Percentiles rank a stretch among this genome's conserved stretches.
Evolutionary conservation across 2,888 invertebrate species (phyloP).

Genomic region (Melinopterus prodromus): DNA sequence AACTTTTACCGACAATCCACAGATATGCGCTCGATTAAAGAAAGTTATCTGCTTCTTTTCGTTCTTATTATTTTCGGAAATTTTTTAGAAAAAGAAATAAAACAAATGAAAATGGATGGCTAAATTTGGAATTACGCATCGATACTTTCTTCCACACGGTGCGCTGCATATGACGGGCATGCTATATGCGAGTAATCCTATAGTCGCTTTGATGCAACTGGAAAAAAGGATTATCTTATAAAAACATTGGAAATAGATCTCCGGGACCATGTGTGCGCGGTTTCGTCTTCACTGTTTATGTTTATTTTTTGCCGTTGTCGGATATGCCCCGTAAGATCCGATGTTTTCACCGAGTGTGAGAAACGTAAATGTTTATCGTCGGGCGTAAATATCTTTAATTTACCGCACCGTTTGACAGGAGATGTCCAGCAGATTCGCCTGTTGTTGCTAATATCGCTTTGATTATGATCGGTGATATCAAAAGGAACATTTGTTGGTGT

Average conservation of each 20-base stretch:
- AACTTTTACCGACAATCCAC: neutral
- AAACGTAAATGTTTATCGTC: neutral
- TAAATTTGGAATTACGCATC: neutral
- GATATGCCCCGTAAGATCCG: neutral
- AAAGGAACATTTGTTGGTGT: too few relatives aligned
- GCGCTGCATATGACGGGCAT: neutral
- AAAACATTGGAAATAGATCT: neutral
- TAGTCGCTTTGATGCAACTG: neutral
- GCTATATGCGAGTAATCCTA: neutral
- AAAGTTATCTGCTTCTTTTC: too few relatives aligned
- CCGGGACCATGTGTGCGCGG: neutral
- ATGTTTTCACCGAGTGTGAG: constrained; percentile 4
- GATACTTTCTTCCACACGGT: neutral
- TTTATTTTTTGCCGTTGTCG: constrained; percentile 4
- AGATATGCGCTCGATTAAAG: neutral
- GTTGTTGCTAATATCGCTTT: neutral
- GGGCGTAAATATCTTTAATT: neutral
- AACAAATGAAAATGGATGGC: neutral
- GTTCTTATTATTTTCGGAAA: neutral
- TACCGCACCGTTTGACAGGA: neutral
- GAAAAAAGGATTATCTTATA: constrained; percentile 4
- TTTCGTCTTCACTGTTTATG: neutral
- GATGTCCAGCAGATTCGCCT: too few relatives aligned
- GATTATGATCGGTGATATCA: neutral
- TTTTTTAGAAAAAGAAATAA: neutral